Conservation (phyloP, 2,888 invertebrate species). For the Eurytoma adleriae region DNA sequence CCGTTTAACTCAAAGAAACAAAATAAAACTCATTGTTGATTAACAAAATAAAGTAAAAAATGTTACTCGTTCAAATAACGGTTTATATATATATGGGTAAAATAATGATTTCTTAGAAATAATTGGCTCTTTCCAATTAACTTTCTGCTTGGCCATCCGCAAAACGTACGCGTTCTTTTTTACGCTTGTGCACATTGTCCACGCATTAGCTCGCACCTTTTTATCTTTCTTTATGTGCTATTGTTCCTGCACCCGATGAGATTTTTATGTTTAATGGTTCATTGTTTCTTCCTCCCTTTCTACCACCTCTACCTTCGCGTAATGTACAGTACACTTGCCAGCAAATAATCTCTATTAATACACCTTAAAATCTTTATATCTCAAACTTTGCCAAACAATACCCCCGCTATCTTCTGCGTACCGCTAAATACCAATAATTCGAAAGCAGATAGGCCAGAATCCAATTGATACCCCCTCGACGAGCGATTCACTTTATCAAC, state of each 20-base stretch:
- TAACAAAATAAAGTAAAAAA: background rate
- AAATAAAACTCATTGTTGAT: background rate
- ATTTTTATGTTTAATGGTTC: conserved; percentile 24
- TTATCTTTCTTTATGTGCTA: conserved; percentile 45
- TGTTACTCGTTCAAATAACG: background rate
- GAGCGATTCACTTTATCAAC: too few species aligned
- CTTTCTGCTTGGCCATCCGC: conserved; percentile 5
- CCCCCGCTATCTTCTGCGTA: too few species aligned
- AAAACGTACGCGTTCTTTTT: conserved; percentile 15
- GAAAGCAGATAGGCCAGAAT: too few species aligned
- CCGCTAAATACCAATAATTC: too few species aligned
- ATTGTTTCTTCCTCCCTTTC: conserved; percentile 15
- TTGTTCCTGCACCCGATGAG: conserved; percentile 13
- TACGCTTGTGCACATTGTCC: conserved; percentile 41
- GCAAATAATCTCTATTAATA: background rate
- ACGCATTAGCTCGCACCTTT: conserved; percentile 39
- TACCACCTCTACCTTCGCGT: conserved; percentile 5
- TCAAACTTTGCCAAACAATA: too few species aligned
- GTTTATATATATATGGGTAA: background rate
- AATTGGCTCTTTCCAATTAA: conserved; percentile 25
- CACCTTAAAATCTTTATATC: background rate
- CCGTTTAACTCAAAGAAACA: too few species aligned
- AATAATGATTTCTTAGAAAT: conserved; percentile 2
- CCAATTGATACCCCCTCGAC: too few species aligned
- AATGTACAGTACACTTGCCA: conserved; percentile 20